phyloP scores from a whole-genome alignment of 2,113 vertebrate genomes.

The Gasterosteus nipponicus region DNA sequence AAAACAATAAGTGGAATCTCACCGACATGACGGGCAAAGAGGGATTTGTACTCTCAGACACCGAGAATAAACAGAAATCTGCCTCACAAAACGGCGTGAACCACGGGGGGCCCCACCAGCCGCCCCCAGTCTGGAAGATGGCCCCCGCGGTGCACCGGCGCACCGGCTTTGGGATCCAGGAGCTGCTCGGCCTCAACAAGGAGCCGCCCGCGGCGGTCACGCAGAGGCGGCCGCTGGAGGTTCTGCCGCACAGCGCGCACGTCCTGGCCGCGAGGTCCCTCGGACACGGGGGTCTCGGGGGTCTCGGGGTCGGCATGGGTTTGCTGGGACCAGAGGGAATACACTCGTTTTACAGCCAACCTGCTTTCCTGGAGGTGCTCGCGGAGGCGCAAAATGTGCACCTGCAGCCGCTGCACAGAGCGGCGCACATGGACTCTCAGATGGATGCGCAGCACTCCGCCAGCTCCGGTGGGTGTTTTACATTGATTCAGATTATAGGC shows the following conservation, averaged over 20 bases:
- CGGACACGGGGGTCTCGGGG: conserved; percentile 79
- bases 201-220: conserved; percentile 86
- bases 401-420: conserved; percentile 88
- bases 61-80: conserved; percentile 84
- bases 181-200: conserved; percentile 96
- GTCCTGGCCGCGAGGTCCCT: conserved; percentile 89
- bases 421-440: conserved; percentile 77
- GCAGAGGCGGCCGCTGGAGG: conserved; percentile 85
- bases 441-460: conserved; percentile 88
- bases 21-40: conserved; percentile 90
- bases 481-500: not conserved
- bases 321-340: conserved; percentile 89
- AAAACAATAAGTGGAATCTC: conserved; percentile 57
- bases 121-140: conserved; percentile 71
- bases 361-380: conserved; percentile 93
- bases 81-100: conserved; percentile 55
- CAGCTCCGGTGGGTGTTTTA: conserved; percentile 88
- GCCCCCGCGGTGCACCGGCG: conserved; percentile 84
- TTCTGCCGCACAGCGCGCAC: conserved; percentile 88
- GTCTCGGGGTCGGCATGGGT: conserved; percentile 89
- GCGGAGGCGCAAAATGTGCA: conserved; percentile 91
- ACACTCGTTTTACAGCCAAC: conserved; percentile 93
- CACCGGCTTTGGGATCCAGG: conserved; percentile 97
- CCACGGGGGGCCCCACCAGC: conserved; percentile 64
- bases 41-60: conserved; percentile 84